Evolutionary conservation across 2,113 vertebrate genomes (phyloP), one percentile per base, ranked within the genome.

Genomic region (Oryzias javanicus): DNA sequence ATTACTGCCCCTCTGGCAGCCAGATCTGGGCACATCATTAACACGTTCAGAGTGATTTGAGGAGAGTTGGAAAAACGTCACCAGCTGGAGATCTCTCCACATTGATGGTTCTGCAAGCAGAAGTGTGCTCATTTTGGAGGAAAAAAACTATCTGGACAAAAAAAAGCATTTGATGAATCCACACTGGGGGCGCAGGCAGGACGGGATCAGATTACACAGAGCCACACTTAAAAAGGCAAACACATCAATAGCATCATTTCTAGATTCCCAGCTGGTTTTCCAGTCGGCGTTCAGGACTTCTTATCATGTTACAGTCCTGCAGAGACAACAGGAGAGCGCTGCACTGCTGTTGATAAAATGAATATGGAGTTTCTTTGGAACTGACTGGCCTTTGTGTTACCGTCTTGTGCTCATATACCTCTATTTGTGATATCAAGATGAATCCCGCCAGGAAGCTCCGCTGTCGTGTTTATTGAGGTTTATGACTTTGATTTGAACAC

Each of bases 161-260:
- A 80, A 78, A 22, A 60, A 67, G 63, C 49, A 50, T 78, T 54
- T 72, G 83, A 81, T 78, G 73, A 88, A 70, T 73, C 60, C 40
- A 75, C 75, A 67, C 19, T 17, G 20, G 3, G 54, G 44, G 53
- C 16, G 4, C 62, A 44, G 46, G 70, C 64, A 79, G 74, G 58
- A 44, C 13, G 68, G 76, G 17, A 50, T 79, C 44, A 49, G 70
- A 74, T 89, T 85, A 81, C 67, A 65, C 52, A 54, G 64, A 79
- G 47, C 55, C 60, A 65, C 83, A 64, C 77, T 80, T 77, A 79
- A 84, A 86, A 81, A 77, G 75, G 48, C 50, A 78, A 82, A 89
- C 79, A 83, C 83, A 85, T 89, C 88, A 84, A 81, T 84, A 80
- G 66, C 72, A 57, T 80, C 54, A 59, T 85, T 84, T 85, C 82